Percentiles rank a stretch among this genome's conserved stretches.
phyloP scores from a whole-genome alignment of 2,888 invertebrate genomes.

The Ormyrus nitidulus region DNA sequence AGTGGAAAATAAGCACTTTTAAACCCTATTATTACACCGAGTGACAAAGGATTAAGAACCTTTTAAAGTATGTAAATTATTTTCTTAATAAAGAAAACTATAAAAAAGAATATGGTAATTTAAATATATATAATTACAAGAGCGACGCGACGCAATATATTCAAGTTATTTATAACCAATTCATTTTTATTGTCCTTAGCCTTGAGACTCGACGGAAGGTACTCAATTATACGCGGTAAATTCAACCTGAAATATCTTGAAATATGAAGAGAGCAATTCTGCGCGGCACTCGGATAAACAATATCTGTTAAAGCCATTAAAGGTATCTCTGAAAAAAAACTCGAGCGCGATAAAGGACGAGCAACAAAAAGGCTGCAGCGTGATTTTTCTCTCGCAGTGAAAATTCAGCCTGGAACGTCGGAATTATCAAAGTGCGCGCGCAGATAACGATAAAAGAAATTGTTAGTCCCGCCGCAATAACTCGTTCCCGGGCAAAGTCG shows the following conservation, averaged over 20 bases:
- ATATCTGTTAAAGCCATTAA: conserved; percentile 55
- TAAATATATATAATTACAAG: too few relatives aligned
- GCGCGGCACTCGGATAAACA: conserved; percentile 43
- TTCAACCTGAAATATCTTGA: conserved; percentile 9
- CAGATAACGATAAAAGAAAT: conserved; percentile 41
- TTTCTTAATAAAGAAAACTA: too few relatives aligned
- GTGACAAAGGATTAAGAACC: too few relatives aligned
- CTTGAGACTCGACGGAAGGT: too few relatives aligned
- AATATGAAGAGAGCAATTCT: conserved; percentile 40
- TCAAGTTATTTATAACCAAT: too few relatives aligned
- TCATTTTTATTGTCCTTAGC: too few relatives aligned
- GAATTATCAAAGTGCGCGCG: conserved; percentile 21
- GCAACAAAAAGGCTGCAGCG: not conserved
- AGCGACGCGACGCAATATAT: too few relatives aligned
- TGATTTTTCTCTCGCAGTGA: conserved; percentile 12
- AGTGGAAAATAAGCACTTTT: too few relatives aligned
- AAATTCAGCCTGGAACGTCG: not conserved
- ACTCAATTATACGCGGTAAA: too few relatives aligned
- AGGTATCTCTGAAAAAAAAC: conserved; percentile 12
- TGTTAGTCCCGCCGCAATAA: conserved; percentile 39
- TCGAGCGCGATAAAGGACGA: not conserved
- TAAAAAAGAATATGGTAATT: too few relatives aligned
- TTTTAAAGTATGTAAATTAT: too few relatives aligned
- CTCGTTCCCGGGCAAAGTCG: conserved; percentile 27
- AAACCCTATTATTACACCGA: too few relatives aligned